Evolutionary conservation across 2,113 vertebrate genomes (phyloP), one percentile per base, ranked within the genome.

Genomic region (Athene noctua): DNA sequence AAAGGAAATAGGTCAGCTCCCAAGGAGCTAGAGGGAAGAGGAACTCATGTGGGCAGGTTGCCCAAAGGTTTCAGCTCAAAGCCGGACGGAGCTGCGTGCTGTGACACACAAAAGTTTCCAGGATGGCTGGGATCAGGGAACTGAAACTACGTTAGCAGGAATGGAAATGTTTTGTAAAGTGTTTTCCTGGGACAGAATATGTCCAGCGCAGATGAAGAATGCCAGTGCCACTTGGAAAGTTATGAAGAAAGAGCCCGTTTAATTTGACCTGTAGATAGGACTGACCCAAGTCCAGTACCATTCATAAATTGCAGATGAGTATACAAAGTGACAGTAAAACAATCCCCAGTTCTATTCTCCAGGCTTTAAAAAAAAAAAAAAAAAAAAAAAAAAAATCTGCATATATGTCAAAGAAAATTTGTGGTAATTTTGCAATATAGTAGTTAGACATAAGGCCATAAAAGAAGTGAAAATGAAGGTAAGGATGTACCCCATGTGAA

Each of bases 1-100:
- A 86, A 90, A 38, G 32, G 85, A 95, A 93, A 36, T 47, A 55
- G 93, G 75, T 88, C 75, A 67, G 68, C 71, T 94, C 72, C 74
- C 61, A 61, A 32, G 70, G 22, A 62, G 34, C 54, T 71, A 57
- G 54, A 72, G 20, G 54, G 25, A 65, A 66, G 32, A 52, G 66
- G 51, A 84, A 86, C 52, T 68, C 47, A 23, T 70, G n/a, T 0
- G 0, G 93, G 95, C 83, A 92, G 40, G 78, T 57, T 86, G 79
- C 90, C 90, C 81, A 58, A 23, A 58, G n/a, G 36, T 52, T 75
- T 81, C 10, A 1, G 32, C 88, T 81, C 30, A 75, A 67, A 96
- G 83, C 40, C 0, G 3, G 34, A 77, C 1, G 11, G 58, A 94
- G 36, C 80, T 34, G 17, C 2, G 2, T 87, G 65, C 88, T 67